Conservation (phyloP, 2,113 vertebrate genomes). For the Centropristis striata region DNA sequence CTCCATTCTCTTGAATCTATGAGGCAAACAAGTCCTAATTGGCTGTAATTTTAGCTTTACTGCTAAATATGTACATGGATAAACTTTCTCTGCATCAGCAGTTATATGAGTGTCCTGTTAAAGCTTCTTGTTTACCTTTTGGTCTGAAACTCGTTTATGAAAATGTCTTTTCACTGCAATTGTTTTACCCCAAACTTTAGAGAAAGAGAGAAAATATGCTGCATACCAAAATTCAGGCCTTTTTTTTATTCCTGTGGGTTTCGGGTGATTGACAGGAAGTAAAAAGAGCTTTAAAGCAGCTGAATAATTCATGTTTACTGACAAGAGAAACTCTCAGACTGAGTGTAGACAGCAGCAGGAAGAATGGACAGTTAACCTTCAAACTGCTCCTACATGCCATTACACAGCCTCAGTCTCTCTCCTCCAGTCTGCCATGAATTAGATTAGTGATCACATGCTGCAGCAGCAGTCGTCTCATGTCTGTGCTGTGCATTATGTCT, state of each 20-base stretch:
- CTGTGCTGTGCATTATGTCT: neutral
- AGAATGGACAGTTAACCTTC: constrained; percentile 24
- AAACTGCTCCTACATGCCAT: constrained; percentile 10
- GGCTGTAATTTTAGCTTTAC: neutral
- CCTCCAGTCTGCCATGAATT: neutral
- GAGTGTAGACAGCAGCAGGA: neutral
- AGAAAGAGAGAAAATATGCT: neutral
- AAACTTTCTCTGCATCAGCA: too few relatives aligned
- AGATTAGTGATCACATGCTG: constrained; percentile 49
- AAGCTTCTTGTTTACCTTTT: neutral
- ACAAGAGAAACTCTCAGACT: neutral
- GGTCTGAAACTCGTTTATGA: constrained; percentile 14
- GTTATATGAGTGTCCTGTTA: neutral
- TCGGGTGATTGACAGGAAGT: constrained; percentile 6
- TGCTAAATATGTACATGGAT: too few relatives aligned
- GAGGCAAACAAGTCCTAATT: neutral
- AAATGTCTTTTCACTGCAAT: constrained; percentile 11
- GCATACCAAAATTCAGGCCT: neutral
- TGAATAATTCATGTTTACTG: constrained; percentile 26
- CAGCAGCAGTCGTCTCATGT: neutral
- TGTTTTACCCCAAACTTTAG: neutral
- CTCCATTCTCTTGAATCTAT: too few relatives aligned
- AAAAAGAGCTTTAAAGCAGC: neutral
- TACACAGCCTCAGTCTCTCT: neutral
- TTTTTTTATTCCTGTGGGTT: neutral